Evolutionary conservation across 2,113 vertebrate genomes (phyloP).

Genomic region (Gymnobelideus leadbeateri): DNA sequence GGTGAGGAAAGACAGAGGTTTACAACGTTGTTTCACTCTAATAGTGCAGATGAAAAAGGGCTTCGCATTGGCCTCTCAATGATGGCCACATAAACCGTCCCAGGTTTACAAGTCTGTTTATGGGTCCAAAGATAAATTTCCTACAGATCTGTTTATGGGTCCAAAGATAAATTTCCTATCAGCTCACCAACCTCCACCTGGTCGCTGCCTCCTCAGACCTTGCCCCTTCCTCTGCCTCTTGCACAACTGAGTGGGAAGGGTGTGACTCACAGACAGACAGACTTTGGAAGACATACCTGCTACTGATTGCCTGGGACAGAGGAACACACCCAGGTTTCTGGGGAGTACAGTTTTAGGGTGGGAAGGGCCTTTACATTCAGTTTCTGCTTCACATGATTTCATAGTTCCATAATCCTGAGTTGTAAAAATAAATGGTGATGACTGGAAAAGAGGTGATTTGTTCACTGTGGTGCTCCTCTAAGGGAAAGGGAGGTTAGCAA

Average conservation of each 20-base stretch:
- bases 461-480: background rate
- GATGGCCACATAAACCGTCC: conserved; percentile 59
- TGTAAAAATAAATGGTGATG: conserved; percentile 52
- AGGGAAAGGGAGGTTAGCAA: conserved; percentile 19
- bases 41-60: conserved; percentile 36
- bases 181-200: background rate
- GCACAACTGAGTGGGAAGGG: background rate
- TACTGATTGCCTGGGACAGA: conserved; percentile 35
- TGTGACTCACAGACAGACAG: conserved; percentile 36
- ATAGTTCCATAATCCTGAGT: conserved; percentile 12
- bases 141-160: conserved; percentile 16
- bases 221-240: conserved; percentile 53
- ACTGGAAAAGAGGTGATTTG: conserved; percentile 35
- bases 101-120: background rate
- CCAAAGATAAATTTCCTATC: conserved; percentile 39
- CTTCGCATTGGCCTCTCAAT: conserved; percentile 50
- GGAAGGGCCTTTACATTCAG: background rate
- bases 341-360: background rate
- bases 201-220: conserved; percentile 17
- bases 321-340: background rate
- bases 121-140: conserved; percentile 49
- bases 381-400: background rate
- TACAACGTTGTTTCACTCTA: background rate
- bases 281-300: background rate
- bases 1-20: conserved; percentile 46